Base-by-base conservation (phyloP, 2,797 vertebrate species). In the Phalloptychus januarius region DNA sequence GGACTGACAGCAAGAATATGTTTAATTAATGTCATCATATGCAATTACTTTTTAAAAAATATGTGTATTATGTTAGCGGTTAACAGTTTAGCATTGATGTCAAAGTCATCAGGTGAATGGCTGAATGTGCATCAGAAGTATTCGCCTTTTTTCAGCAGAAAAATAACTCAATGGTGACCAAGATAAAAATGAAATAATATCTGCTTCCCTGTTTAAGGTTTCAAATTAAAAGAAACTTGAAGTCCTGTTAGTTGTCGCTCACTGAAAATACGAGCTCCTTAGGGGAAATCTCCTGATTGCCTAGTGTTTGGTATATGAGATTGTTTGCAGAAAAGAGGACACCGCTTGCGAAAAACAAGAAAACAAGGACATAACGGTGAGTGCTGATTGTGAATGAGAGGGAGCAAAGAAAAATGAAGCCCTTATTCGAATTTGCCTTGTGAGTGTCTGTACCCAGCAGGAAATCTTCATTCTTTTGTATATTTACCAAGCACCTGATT, bases 401-500 rank as follows among this genome's bases (percentile, higher is more conserved):
- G 72, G 31, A 56, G 36, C 71, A 16, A 74, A 65, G 63, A 71
- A 77, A 65, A 31, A 76, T 78, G 71, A 52, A 86, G 33, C 67
- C 56, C 28, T 70, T 16, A 38, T 67, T 67, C 20, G 56, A 80
- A 70, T 67, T 2, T 88, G 79, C 54, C 75, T 82, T 82, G 58
- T 81, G 80, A 73, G 74, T n/a, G 69, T 74, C 52, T 85, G 23
- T 8, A 40, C 89, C 69, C 90, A 87, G 92, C 88, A 75, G 83
- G 87, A 84, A 79, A 77, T 82, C 82, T 80, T 91, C 88, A 84
- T 88, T 84, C 82, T 88, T 79, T 88, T 87, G 89, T 88, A 91
- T 92, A 91, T 91, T 92, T 88, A 77, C 81, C 79, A 36, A 91
- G 87, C 92, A 87, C 90, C 92, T 93, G 93, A 93, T 93, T 83